Evolutionary conservation across 2,888 invertebrate species (phyloP).

Genomic region (Lepidonotus clava): DNA sequence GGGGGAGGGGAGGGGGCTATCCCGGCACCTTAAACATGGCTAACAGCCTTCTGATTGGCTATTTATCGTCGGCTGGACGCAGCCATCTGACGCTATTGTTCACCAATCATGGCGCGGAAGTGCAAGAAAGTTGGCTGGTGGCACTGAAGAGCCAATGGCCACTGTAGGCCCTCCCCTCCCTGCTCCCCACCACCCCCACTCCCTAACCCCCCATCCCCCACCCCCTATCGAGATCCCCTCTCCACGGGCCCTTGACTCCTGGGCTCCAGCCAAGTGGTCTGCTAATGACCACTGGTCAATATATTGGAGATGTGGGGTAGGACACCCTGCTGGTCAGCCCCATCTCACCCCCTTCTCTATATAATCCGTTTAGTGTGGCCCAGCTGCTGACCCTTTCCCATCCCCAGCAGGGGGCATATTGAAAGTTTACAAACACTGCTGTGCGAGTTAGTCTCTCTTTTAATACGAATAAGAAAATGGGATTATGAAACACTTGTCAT

Average conservation of each 20-base stretch:
- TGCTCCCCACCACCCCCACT: neutral
- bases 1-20: too few species aligned
- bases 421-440: too few species aligned
- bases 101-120: constrained; percentile 31
- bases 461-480: too few species aligned
- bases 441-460: too few species aligned
- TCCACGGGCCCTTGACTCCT: constrained; percentile 8
- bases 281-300: neutral
- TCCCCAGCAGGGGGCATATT: too few species aligned
- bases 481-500: too few species aligned
- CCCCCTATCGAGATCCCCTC: neutral
- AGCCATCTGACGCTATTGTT: constrained; percentile 46
- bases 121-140: neutral
- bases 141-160: too few species aligned
- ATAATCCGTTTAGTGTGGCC: neutral
- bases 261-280: neutral
- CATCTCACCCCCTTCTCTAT: neutral
- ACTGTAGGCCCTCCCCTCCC: neutral
- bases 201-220: neutral
- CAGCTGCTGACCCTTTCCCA: constrained; percentile 17
- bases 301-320: constrained; percentile 2
- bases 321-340: neutral
- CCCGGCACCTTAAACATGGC: neutral
- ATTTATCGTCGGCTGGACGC: constrained; percentile 36
- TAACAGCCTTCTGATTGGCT: constrained; percentile 32